Evolutionary conservation across 2,888 invertebrate genomes (phyloP).

Genomic region (Galerucella calmariensis): DNA sequence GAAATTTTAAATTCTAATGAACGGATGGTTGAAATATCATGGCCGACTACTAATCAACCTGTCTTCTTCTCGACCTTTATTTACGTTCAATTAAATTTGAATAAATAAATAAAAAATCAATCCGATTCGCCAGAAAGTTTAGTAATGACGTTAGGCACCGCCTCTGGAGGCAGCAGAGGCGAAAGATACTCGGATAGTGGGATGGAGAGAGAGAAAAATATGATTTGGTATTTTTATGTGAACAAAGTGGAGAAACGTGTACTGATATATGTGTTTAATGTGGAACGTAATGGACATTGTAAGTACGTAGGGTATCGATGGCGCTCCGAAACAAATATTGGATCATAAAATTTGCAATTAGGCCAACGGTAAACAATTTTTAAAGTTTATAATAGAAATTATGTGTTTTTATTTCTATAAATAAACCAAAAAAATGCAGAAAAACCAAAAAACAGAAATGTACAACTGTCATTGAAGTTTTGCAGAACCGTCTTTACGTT

Average conservation of each 20-base stretch:
- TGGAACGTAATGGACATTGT: constrained; percentile 7
- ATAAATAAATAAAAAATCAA: neutral
- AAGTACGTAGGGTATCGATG: neutral
- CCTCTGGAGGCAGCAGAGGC: neutral
- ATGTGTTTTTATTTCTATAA: too few relatives aligned
- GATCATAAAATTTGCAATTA: neutral
- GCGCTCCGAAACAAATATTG: neutral
- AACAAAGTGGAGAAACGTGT: constrained; percentile 14
- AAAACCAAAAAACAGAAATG: too few relatives aligned
- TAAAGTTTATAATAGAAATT: too few relatives aligned
- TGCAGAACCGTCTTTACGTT: too few relatives aligned
- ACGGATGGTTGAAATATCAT: too few relatives aligned
- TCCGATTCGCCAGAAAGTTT: neutral
- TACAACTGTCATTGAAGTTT: too few relatives aligned
- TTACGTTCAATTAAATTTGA: neutral
- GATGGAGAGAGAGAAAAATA: constrained; percentile 3
- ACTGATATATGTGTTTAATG: constrained; percentile 8
- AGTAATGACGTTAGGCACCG: neutral
- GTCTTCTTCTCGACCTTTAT: neutral
- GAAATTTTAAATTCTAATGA: too few relatives aligned
- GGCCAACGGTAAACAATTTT: too few relatives aligned
- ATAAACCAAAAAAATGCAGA: too few relatives aligned
- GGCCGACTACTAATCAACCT: neutral
- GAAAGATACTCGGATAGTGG: neutral
- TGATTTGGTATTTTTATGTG: constrained; percentile 12